Conservation (phyloP, 2,888 invertebrate species). For the Oscheius sp. region DNA sequence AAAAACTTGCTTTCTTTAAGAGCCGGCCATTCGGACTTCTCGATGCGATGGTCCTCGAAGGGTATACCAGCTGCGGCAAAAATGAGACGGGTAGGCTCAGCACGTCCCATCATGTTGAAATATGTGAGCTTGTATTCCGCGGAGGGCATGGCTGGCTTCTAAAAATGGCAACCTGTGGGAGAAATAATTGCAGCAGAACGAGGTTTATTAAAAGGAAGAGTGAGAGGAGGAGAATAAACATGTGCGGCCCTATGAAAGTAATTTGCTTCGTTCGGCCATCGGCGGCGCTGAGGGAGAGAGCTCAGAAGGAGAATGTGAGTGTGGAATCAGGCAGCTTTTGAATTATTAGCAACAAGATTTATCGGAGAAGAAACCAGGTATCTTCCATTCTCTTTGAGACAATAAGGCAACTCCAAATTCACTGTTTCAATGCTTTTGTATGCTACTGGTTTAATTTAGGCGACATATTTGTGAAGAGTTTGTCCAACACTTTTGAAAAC, state of each 20-base stretch:
- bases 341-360: background rate
- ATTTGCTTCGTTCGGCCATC: slow-evolving; percentile 4
- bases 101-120: slow-evolving; percentile 62
- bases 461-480: too few species aligned
- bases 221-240: background rate
- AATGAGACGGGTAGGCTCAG: slow-evolving; percentile 57
- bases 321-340: background rate
- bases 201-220: background rate
- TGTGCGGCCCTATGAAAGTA: background rate
- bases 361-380: too few species aligned
- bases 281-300: background rate
- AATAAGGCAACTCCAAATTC: too few species aligned
- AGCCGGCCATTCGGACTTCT: slow-evolving; percentile 50
- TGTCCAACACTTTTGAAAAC: too few species aligned
- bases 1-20: slow-evolving; percentile 51
- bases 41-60: slow-evolving; percentile 54
- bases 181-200: background rate
- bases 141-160: background rate
- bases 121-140: slow-evolving; percentile 56
- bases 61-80: slow-evolving; percentile 57
- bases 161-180: background rate
- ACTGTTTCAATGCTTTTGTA: too few species aligned
- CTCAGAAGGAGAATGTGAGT: background rate
- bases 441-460: too few species aligned
- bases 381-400: too few species aligned